phyloP scores from a whole-genome alignment of 2,888 invertebrate species.

The Diachrysia chrysitis region DNA sequence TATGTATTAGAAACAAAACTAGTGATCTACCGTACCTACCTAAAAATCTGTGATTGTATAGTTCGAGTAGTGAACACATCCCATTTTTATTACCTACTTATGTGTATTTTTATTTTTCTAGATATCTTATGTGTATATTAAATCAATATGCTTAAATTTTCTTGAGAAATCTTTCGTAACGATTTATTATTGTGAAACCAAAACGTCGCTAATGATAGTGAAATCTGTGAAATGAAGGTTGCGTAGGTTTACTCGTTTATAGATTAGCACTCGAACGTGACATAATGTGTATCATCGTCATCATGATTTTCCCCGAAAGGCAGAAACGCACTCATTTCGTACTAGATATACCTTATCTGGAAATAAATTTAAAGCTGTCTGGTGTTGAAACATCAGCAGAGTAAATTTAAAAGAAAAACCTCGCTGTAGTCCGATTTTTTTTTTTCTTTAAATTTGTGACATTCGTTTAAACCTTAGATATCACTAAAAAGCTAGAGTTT shows the following conservation, averaged over 20 bases:
- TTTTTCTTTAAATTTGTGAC: too few relatives aligned
- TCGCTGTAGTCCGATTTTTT: too few relatives aligned
- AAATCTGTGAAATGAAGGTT: conserved; percentile 38
- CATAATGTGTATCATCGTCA: background rate
- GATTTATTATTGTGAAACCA: conserved; percentile 39
- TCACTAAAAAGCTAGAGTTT: too few relatives aligned
- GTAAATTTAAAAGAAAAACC: too few relatives aligned
- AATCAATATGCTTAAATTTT: conserved; percentile 21
- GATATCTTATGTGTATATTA: too few relatives aligned
- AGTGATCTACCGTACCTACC: background rate
- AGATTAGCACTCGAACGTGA: conserved; percentile 9
- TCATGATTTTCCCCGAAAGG: background rate
- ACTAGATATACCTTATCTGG: too few relatives aligned
- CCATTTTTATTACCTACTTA: background rate
- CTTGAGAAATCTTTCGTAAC: conserved; percentile 28
- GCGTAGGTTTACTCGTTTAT: conserved; percentile 15
- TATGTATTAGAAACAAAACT: too few relatives aligned
- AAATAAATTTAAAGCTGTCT: too few relatives aligned
- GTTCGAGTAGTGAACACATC: background rate
- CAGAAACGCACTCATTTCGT: background rate
- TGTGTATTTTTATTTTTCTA: too few relatives aligned
- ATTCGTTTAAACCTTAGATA: too few relatives aligned
- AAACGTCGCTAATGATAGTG: conserved; percentile 22
- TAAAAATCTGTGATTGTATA: background rate
- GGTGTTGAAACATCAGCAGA: too few relatives aligned